Conservation (phyloP, 2,113 vertebrate genomes). For the Psephotus haematonotus region DNA sequence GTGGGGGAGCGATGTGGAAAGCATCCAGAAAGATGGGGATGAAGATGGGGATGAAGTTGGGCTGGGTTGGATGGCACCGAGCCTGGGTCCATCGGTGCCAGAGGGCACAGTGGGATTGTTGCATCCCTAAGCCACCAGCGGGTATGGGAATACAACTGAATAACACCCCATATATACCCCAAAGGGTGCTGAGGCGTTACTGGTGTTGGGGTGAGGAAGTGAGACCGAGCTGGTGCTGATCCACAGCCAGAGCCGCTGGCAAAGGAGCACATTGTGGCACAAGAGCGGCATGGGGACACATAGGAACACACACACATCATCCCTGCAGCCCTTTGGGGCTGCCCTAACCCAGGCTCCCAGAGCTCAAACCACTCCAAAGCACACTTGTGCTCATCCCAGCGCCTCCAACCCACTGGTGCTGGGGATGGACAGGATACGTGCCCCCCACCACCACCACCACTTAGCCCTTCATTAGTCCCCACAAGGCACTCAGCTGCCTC, state of each 20-base stretch:
- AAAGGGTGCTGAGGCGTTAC: conserved; percentile 9
- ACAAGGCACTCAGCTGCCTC: neutral
- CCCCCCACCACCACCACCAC: neutral
- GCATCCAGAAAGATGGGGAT: neutral
- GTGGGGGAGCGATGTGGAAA: neutral
- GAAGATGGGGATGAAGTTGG: neutral
- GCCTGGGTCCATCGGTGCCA: rapidly evolving
- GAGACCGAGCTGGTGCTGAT: neutral
- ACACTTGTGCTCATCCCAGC: neutral
- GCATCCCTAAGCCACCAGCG: neutral
- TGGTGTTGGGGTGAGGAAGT: conserved; percentile 31
- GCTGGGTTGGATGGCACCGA: neutral
- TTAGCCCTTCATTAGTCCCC: neutral
- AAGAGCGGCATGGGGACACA: neutral
- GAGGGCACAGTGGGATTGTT: rapidly evolving
- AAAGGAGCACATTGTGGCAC: neutral
- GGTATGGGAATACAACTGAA: neutral
- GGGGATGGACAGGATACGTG: neutral
- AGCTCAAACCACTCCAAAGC: neutral
- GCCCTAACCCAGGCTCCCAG: neutral
- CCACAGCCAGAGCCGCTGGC: neutral
- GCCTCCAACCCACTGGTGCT: neutral
- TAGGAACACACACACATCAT: neutral
- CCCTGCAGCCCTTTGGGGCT: neutral
- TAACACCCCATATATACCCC: neutral